These are phyloP conservation scores for Caretta caretta DNA, from an alignment of 2,113 vertebrate genomes.

Conservation along the genomic window DNA sequence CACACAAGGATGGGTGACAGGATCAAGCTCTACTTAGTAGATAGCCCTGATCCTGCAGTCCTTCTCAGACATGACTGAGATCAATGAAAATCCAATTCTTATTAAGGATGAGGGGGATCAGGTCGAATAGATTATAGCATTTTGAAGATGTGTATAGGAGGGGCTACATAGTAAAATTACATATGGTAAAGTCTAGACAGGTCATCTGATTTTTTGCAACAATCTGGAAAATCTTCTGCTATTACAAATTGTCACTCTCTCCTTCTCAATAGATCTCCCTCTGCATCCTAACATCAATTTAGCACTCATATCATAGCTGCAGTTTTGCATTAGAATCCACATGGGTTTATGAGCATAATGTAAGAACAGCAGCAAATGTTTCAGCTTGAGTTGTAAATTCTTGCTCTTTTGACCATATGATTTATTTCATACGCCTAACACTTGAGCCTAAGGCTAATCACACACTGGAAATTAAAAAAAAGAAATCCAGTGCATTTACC, in stretches of 20 bases:
- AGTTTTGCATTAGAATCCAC: not conserved
- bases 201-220: not conserved
- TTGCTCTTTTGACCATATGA: not conserved
- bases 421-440: not conserved
- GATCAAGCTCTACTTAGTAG: not conserved
- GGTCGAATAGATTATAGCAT: not conserved
- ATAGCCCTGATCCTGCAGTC: not conserved
- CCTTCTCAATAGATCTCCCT: not conserved
- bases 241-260: not conserved
- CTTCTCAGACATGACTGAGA: not conserved
- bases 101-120: not conserved
- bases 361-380: not conserved
- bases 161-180: not conserved
- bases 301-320: not conserved
- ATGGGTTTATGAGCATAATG: not conserved
- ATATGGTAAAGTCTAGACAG: not conserved
- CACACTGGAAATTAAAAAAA: not conserved
- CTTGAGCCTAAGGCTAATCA: not conserved
- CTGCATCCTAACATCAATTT: not conserved
- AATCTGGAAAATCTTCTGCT: not conserved
- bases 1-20: not conserved
- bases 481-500: not conserved
- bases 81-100: not conserved
- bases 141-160: not conserved
- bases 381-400: not conserved